Evolutionary conservation across 2,113 vertebrate genomes (phyloP).

Genomic region (Grammomys dolichurus): DNA sequence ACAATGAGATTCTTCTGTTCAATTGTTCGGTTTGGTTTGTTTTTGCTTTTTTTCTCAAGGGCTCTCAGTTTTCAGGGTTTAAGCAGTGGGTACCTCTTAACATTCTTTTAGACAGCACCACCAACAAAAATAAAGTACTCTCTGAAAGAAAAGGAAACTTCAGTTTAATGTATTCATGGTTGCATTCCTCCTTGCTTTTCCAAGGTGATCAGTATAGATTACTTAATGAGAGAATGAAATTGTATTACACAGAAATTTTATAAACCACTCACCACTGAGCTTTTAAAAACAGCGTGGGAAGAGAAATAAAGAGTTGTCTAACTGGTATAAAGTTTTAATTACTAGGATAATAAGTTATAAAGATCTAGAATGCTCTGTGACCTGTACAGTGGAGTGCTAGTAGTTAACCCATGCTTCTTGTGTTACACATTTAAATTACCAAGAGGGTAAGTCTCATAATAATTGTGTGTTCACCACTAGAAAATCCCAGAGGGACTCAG

Average conservation of each 20-base stretch:
- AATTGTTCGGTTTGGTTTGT: too few relatives aligned
- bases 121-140: neutral
- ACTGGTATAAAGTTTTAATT: neutral
- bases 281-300: neutral
- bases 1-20: conserved; percentile 8
- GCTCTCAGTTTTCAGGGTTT: neutral
- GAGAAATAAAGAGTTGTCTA: neutral
- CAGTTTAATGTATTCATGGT: neutral
- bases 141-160: conserved; percentile 41
- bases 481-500: neutral
- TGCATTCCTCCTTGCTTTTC: neutral
- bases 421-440: neutral
- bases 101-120: neutral
- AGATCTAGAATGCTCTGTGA: too few relatives aligned
- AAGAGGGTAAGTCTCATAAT: neutral
- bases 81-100: neutral
- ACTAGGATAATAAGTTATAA: neutral
- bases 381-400: neutral
- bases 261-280: neutral
- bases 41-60: neutral
- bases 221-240: neutral
- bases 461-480: neutral
- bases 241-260: neutral
- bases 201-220: neutral
- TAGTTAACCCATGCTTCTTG: neutral